Percentiles rank a stretch among this genome's conserved stretches.
These are phyloP conservation scores for Apis mellifera DNA, from an alignment of 1,140 invertebrate genomes.

Conservation along the genomic window Amel_HAv3.1 CM009931.2:9319001-9319500, in stretches of 20 bases:
- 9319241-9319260: neutral
- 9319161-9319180: neutral
- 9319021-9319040: neutral
- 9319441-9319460: constrained; percentile 78
- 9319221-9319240: neutral
- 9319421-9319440: constrained; percentile 56
- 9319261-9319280: neutral
- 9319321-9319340: neutral
- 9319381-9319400: constrained; percentile 59
- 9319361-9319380: constrained; percentile 48
- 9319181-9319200: constrained; percentile 7
- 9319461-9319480: constrained; percentile 53
- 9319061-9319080: neutral
- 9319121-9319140: neutral
- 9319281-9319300: neutral
- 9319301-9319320: neutral
- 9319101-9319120: neutral
- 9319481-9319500: constrained; percentile 39
- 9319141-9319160: neutral
- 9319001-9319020: neutral
- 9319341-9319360: constrained; percentile 40
- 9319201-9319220: neutral
- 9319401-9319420: constrained; percentile 61
- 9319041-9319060: neutral
- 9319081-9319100: neutral